Conservation (phyloP, 2,797 vertebrate genomes). For the Pipistrellus nathusii region DNA sequence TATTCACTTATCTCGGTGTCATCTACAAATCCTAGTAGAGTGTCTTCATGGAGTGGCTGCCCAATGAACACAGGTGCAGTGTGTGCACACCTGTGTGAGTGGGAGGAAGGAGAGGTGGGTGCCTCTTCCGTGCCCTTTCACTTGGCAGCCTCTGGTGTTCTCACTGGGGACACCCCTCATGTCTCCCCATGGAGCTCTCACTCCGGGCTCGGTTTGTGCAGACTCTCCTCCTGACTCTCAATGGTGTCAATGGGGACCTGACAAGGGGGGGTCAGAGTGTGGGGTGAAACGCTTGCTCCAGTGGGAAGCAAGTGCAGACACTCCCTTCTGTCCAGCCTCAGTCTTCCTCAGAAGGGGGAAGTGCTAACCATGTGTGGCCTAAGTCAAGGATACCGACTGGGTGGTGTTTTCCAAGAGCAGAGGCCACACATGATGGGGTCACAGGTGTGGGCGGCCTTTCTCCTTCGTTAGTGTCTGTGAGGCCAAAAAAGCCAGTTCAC, state of each 20-base stretch:
- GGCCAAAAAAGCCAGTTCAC: not conserved
- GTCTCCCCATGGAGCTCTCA: not conserved
- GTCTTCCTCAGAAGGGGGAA: not conserved
- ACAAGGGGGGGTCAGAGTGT: not conserved
- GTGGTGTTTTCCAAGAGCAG: not conserved
- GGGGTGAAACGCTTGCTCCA: not conserved
- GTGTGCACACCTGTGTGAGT: not conserved
- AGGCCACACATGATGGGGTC: not conserved
- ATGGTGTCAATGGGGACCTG: not conserved
- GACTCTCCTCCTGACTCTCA: not conserved
- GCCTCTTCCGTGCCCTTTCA: not conserved
- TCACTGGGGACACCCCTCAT: not conserved
- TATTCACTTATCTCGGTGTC: not conserved
- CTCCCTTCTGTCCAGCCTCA: not conserved
- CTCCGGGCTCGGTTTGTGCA: not conserved
- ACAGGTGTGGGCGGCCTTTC: too few relatives aligned
- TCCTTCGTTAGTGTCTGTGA: not conserved
- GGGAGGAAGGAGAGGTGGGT: not conserved
- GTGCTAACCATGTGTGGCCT: not conserved
- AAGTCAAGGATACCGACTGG: not conserved
- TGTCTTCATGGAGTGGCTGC: not conserved
- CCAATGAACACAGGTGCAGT: not conserved
- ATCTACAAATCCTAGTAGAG: not conserved
- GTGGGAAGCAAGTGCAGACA: not conserved
- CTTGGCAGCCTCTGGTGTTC: not conserved